Base-by-base conservation (phyloP, 2,797 vertebrate species). In the Coregonus ussuriensis region DNA sequence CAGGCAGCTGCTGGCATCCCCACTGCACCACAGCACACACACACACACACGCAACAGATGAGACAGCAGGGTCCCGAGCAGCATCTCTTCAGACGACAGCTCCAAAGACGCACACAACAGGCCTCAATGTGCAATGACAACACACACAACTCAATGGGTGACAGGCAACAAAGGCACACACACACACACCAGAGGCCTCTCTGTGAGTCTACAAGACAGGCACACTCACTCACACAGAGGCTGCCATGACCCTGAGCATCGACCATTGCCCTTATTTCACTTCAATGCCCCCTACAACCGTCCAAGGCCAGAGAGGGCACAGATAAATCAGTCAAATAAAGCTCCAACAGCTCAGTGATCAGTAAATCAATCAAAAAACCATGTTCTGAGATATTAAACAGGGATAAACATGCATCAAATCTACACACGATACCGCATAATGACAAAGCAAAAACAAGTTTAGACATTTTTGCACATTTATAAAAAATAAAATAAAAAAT, bases 1-100 rank as follows among this genome's bases (percentile, higher is more conserved):
- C 31, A 18, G 74, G 63, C 75, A 29, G 63, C 76, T 56, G 76
- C 63, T 63, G 62, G 56, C 52, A 51, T 72, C 33, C 74, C 37
- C 73, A 37, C 33, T 5, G 18, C 18, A n/a, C 47, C 35, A n/a
- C 6, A 3, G 21, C 59, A 53, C 59, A 70, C n/a, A 21, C 59
- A 53, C 59, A 70, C n/a, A 21, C 41, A 47, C 41, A 33, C 0
- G 3, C 59, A 72, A 41, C 13, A 62, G 62, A 54, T 47, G 15
- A 13, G n/a, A 68, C 63, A 70, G 29, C 59, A 72, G 31, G n/a
- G 35, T 11, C 37, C 35, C 9, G n/a, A 41, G 15, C 62, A 66
- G 9, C 53, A 59, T 29, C 15, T 7, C 13, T 15, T 62, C 35
- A 15, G 4, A 41, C 11, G 29, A 15, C 53, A n/a, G 3, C n/a